These are phyloP conservation scores for Epinotia demarniana DNA, from an alignment of 2,888 invertebrate genomes.

Conservation along the genomic window DNA sequence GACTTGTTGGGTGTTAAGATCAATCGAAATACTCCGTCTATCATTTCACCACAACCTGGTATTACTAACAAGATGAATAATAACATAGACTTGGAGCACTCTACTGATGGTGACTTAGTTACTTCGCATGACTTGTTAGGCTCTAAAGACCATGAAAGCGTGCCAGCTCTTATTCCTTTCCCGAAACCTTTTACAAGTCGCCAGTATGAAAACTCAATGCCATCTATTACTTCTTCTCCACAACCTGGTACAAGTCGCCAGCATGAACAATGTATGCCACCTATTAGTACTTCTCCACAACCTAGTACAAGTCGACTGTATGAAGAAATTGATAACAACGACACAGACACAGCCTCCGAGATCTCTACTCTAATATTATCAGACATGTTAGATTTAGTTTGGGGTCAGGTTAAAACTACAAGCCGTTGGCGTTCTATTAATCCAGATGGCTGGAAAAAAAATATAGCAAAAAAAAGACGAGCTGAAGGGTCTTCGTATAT, in stretches of 20 bases:
- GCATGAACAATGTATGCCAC: too few species aligned
- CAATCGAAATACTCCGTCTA: too few species aligned
- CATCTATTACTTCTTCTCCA: background rate
- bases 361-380: background rate
- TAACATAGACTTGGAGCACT: too few species aligned
- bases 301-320: background rate
- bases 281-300: background rate
- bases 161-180: too few species aligned
- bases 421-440: constrained; percentile 8
- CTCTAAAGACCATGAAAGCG: too few species aligned
- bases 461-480: background rate
- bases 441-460: background rate
- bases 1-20: too few species aligned
- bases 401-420: constrained; percentile 2
- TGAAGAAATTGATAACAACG: background rate
- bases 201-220: background rate
- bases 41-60: too few species aligned
- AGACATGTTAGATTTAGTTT: constrained; percentile 16
- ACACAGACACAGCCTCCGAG: background rate
- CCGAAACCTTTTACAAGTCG: background rate
- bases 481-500: too few species aligned
- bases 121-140: too few species aligned
- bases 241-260: background rate
- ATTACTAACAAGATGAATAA: too few species aligned
- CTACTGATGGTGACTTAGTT: too few species aligned